Evolutionary conservation across 2,797 vertebrate species (phyloP), one percentile per base, ranked within the genome.

Genomic region (Oophaga sylvatica): DNA sequence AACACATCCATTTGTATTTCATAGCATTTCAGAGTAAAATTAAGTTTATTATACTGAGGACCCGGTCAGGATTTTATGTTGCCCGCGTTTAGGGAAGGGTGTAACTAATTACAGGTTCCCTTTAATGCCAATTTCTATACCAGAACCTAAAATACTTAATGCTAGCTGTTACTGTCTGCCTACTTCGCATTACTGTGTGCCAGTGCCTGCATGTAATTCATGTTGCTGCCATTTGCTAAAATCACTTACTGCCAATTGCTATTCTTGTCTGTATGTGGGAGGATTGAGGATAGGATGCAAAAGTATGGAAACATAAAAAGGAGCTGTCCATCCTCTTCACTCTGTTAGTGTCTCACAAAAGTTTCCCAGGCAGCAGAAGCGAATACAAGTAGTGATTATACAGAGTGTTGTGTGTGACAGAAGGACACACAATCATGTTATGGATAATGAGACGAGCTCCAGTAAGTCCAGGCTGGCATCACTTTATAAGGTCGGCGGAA

Each of bases 211-310:
- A 77, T 15, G 56, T 77, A 77, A 12, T 26, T 76, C 71, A 5
- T 41, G 19, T 53, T 75, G 41, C 41, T 76, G 45, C 73, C 71
- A 73, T 45, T 41, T 71, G 31, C 35, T 45, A 45, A 48, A 75
- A 5, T 75, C 41, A 75, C 41, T 48, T 41, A 12, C 71, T 48
- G 41, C 71, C 71, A 75, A n/a, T 48, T 53, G 75, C 75, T 16
- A 77, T 77, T 53, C 48, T 22, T 53, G 45, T 22, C 73, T 76
- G 45, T 53, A 41, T 73, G 73, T 76, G 73, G 73, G 73, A 76
- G 73, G 73, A 76, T n/a, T 12, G 22, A 76, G 41, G 73, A 20
- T 48, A 11, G 20, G 73, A 53, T 76, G 73, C n/a, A 48, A 41
- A 48, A 53, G 48, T n/a, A 48, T 77, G 41, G 41, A 75, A 75